phyloP scores from a whole-genome alignment of 2,797 vertebrate genomes.

The Microctenopoma lineatum region DNA sequence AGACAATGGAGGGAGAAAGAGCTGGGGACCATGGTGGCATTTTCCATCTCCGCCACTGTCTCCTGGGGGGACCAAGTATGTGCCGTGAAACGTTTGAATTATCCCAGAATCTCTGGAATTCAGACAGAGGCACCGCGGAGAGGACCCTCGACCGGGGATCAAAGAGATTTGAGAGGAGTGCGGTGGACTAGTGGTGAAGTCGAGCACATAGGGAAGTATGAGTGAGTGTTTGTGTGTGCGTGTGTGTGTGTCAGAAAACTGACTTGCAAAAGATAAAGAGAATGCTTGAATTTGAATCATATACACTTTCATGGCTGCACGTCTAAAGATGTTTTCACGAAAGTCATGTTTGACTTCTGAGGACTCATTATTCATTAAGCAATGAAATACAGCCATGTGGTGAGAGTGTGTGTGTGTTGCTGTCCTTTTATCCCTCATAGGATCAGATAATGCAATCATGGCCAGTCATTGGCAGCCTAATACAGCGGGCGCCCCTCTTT shows the following conservation, averaged over 20 bases:
- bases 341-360: slow-evolving; percentile 63
- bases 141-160: slow-evolving; percentile 83
- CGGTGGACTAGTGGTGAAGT: slow-evolving; percentile 77
- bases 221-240: slow-evolving; percentile 34
- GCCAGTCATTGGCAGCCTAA: slow-evolving; percentile 77
- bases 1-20: slow-evolving; percentile 84
- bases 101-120: slow-evolving; percentile 86
- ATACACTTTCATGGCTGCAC: slow-evolving; percentile 53
- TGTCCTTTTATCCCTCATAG: slow-evolving; percentile 68
- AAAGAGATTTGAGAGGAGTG: slow-evolving; percentile 79
- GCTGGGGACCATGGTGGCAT: slow-evolving; percentile 80
- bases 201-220: slow-evolving; percentile 61
- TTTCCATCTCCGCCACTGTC: slow-evolving; percentile 80
- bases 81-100: slow-evolving; percentile 84
- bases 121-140: slow-evolving; percentile 81
- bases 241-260: slow-evolving; percentile 38
- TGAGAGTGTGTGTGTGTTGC: slow-evolving; percentile 50
- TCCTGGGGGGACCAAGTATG: slow-evolving; percentile 81
- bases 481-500: slow-evolving; percentile 77
- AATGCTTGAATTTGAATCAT: slow-evolving; percentile 63
- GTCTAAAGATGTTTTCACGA: slow-evolving; percentile 53
- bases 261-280: slow-evolving; percentile 66
- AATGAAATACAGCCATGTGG: slow-evolving; percentile 63
- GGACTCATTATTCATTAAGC: slow-evolving; percentile 48
- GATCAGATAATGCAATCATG: slow-evolving; percentile 78